These are phyloP conservation scores for Ornithoptera alexandrae DNA, from an alignment of 2,888 invertebrate genomes.

Conservation along the genomic window DNA sequence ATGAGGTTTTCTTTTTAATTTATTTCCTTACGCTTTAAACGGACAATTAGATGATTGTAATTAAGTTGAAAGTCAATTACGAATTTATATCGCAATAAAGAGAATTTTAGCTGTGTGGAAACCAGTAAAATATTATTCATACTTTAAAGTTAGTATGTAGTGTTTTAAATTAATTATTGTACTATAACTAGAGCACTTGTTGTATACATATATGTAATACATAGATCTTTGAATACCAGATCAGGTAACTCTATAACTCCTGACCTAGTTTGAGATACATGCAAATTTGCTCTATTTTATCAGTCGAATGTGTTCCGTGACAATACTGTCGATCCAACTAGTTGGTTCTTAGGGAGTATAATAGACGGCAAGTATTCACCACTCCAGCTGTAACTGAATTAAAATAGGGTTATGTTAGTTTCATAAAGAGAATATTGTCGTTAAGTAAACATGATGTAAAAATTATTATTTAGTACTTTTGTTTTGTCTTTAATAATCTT, in stretches of 20 bases:
- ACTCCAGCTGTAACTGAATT: constrained; percentile 20
- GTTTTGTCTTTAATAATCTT: no score
- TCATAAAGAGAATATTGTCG: background rate
- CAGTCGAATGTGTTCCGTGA: constrained; percentile 43
- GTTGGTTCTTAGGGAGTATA: constrained; percentile 34
- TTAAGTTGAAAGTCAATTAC: constrained; percentile 56
- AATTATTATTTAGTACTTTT: background rate
- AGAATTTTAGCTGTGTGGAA: constrained; percentile 33
- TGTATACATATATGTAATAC: background rate
- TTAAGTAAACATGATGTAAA: background rate
- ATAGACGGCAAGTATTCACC: constrained; percentile 36
- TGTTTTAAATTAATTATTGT: background rate
- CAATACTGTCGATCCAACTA: constrained; percentile 41
- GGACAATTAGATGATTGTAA: constrained; percentile 60
- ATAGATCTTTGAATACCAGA: constrained; percentile 3
- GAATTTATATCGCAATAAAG: constrained; percentile 42
- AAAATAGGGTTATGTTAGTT: constrained; percentile 5
- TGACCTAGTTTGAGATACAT: constrained; percentile 43
- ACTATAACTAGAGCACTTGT: background rate
- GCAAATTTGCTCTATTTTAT: constrained; percentile 45
- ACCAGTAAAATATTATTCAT: background rate
- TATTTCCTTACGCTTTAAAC: constrained; percentile 60
- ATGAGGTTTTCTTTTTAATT: constrained; percentile 63
- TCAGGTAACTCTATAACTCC: constrained; percentile 25
- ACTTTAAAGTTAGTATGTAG: background rate